Conservation (phyloP, 23 tunicate genomes). For the Styela clava region DNA sequence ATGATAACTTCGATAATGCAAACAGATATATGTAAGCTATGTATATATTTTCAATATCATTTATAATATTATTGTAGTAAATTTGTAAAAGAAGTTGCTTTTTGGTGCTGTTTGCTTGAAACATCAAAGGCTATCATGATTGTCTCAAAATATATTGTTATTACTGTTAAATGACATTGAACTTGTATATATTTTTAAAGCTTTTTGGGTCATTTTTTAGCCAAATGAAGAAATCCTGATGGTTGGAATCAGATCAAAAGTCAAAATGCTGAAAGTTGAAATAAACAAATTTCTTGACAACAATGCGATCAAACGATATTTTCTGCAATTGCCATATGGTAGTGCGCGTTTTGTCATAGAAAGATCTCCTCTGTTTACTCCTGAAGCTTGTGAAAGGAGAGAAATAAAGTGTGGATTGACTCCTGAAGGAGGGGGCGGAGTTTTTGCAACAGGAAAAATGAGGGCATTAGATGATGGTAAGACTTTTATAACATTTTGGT, state of each 20-base stretch:
- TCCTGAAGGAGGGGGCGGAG: conserved; percentile 14
- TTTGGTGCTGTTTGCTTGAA: too few relatives aligned
- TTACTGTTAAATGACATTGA: too few relatives aligned
- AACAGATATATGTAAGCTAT: too few relatives aligned
- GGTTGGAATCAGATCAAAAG: conserved; percentile 10
- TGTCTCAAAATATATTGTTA: too few relatives aligned
- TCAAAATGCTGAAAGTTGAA: not conserved
- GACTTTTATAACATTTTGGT: too few relatives aligned
- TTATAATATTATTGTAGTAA: too few relatives aligned
- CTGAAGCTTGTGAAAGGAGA: not conserved
- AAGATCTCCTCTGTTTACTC: not conserved
- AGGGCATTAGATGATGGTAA: not conserved
- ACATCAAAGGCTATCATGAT: too few relatives aligned
- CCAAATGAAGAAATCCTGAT: not conserved
- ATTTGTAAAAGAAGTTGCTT: too few relatives aligned
- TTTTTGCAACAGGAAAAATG: not conserved
- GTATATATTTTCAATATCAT: too few relatives aligned
- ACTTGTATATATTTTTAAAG: too few relatives aligned
- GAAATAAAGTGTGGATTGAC: not conserved
- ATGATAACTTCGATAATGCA: too few relatives aligned
- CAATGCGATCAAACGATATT: not conserved
- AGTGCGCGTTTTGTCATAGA: not conserved
- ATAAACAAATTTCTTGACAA: not conserved
- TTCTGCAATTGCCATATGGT: not conserved
- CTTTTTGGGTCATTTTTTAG: too few relatives aligned